phyloP scores from a whole-genome alignment of 2,113 vertebrate species.

The Podarcis raffonei region DNA sequence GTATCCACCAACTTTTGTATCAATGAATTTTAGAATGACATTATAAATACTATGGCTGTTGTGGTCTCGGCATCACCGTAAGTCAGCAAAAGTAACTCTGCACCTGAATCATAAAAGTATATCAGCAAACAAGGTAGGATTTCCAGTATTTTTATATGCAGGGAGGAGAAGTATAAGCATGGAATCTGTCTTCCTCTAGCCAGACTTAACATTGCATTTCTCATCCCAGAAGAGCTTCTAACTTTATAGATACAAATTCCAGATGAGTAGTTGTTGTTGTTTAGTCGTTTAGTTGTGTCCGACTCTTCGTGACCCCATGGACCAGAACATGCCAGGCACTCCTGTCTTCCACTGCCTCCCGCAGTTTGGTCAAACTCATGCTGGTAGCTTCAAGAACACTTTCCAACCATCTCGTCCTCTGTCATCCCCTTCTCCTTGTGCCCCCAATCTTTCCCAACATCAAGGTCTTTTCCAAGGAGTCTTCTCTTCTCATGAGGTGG shows the following conservation, averaged over 20 bases:
- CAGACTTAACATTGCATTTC: neutral
- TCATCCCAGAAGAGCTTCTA: neutral
- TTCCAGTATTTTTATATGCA: neutral
- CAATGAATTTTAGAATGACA: neutral
- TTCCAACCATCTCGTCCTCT: no score
- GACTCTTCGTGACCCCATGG: no score
- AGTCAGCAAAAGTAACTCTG: slow-evolving; percentile 2
- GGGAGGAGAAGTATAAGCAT: neutral
- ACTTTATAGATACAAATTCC: neutral
- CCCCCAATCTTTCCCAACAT: no score
- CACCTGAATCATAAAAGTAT: neutral
- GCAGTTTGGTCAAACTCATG: no score
- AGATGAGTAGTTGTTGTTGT: no score
- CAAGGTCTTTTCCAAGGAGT: no score
- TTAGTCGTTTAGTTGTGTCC: no score
- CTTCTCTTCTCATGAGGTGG: no score
- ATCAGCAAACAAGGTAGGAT: neutral
- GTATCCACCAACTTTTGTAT: neutral
- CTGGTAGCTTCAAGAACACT: no score
- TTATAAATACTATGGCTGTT: neutral
- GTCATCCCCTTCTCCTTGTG: no score
- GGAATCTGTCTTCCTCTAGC: neutral
- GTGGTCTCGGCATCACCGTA: neutral
- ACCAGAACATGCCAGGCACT: no score
- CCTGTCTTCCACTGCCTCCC: no score